Evolutionary conservation across 2,113 vertebrate species (phyloP), one percentile per base, ranked within the genome.

Genomic region (Nesogale talazaci): DNA sequence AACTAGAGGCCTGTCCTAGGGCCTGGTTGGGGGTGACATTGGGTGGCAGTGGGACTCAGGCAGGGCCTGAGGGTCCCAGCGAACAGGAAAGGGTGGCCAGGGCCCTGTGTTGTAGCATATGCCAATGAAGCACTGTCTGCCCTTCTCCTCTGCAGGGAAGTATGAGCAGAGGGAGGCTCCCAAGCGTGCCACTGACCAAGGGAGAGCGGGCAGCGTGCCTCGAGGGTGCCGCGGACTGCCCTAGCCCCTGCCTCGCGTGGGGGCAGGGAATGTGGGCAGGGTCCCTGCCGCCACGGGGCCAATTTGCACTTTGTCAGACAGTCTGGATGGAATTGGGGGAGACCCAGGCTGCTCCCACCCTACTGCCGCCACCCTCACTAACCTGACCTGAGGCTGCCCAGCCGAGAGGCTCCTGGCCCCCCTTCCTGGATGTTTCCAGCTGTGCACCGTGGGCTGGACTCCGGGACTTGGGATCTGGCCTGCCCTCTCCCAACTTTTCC

Each of bases 141-240:
- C 46, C 87, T 34, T 36, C 12, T 80, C n/a, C 78, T 46, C 82
- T 79, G n/a, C 94, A 97, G 97, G 80, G 97, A 97, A 61, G 97
- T 97, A 67, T 97, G 95, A 97, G 83, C 91, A 67, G 74, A 94
- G 69, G 77, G 87, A 90, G 74, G 34, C 56, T 31, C 70, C 83
- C 70, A 25, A 82, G 75, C 82, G 94, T 91, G 78, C 91, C 78
- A 22, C 14, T 59, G 84, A 87, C 57, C 56, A n/a, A 29, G 17
- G 61, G 69, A 89, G 80, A 31, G 88, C 94, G 76, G 92, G 89
- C 57, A 83, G 56, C 61, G 7, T 14, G 85, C 52, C 65, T 74
- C 69, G 78, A 56, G 70, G 0, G 10, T 5, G 9, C 70, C 3
- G 0, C 91, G 16, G 56, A 74, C 91, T 20, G 40, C 61, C 52